A percentile compares a stretch with the other conserved stretches of the same genome.
phyloP scores from a whole-genome alignment of 2,888 invertebrate species.

The Sisyra nigra region DNA sequence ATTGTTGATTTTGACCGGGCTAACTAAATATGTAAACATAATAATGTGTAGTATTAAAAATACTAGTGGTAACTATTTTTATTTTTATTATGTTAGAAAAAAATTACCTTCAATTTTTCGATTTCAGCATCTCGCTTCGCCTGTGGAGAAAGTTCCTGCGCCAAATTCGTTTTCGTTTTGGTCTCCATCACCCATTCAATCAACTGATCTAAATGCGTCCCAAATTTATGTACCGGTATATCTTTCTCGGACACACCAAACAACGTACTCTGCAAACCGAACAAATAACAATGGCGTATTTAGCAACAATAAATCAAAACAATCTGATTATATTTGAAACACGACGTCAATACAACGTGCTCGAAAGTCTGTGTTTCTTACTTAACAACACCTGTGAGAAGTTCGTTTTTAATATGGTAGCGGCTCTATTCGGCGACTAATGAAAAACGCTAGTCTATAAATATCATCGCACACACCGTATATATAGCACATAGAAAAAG shows the following conservation, averaged over 20 bases:
- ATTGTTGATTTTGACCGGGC: too few relatives aligned
- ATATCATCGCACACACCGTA: too few relatives aligned
- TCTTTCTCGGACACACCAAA: slow-evolving; percentile 36
- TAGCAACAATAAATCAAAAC: neutral
- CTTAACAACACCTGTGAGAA: neutral
- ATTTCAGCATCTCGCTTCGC: slow-evolving; percentile 1
- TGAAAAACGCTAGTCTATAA: too few relatives aligned
- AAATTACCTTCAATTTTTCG: slow-evolving; percentile 4
- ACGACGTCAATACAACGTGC: neutral
- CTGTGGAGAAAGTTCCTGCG: slow-evolving; percentile 25
- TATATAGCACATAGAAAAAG: too few relatives aligned
- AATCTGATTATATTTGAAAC: neutral
- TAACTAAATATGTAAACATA: too few relatives aligned
- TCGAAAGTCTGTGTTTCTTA: neutral
- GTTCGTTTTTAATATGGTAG: neutral
- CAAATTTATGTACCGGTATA: slow-evolving; percentile 36
- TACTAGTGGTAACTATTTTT: too few relatives aligned
- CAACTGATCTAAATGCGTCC: slow-evolving; percentile 35
- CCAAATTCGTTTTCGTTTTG: slow-evolving; percentile 28
- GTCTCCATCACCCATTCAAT: slow-evolving; percentile 36
- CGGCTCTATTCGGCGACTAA: too few relatives aligned
- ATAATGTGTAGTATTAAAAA: too few relatives aligned
- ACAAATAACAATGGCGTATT: neutral
- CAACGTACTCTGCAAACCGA: slow-evolving; percentile 16
- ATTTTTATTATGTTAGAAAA: too few relatives aligned